Evolutionary conservation across 2,113 vertebrate genomes (phyloP), one percentile per base, ranked within the genome.

Genomic region (Athene cunicularia): DNA sequence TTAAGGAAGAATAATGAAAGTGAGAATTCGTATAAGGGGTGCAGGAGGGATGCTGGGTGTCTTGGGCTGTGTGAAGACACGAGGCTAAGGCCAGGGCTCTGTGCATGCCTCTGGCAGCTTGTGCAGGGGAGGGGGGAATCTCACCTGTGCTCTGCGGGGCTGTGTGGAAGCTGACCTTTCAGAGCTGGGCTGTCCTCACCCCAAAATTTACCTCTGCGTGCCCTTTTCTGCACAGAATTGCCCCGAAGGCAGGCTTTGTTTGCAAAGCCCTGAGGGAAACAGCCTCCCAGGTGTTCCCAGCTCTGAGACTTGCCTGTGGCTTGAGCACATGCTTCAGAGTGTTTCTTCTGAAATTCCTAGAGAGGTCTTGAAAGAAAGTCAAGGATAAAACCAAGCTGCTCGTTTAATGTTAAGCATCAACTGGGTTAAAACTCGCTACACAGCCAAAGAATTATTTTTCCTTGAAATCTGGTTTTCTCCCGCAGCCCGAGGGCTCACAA

Each of bases 151-250:
- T 19, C 33, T 18, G 60, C 32, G 24, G 30, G 37, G 30, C 47
- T 0, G 1, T 27, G n/a, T 53, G 19, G 50, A 55, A 37, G 70
- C 32, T 45, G 33, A 37, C 52, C 26, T 45, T 35, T 9, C 39
- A 43, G 68, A 74, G 70, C 59, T 19, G 7, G 32, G 37, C 18
- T 5, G 18, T 33, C 20, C 8, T 1, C 8, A 2, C 26, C 37
- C 32, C 2, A 4, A 37, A 21, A 37, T 22, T 19, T 45, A 10
- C 37, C 18, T 21, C 62, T 49, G 60, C 60, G 37, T 27, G 21
- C 12, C 0, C 3, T 28, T 67, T 28, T 58, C n/a, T 28, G 6
- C 13, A 8, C 24, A 49, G 52, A 14, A 76, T 58, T 0, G 2
- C 20, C 52, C 7, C 53, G 18, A 26, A 41, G 27, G 19, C 30